phyloP scores from a whole-genome alignment of 2,113 vertebrate species.

The Clarias batrachus region DNA sequence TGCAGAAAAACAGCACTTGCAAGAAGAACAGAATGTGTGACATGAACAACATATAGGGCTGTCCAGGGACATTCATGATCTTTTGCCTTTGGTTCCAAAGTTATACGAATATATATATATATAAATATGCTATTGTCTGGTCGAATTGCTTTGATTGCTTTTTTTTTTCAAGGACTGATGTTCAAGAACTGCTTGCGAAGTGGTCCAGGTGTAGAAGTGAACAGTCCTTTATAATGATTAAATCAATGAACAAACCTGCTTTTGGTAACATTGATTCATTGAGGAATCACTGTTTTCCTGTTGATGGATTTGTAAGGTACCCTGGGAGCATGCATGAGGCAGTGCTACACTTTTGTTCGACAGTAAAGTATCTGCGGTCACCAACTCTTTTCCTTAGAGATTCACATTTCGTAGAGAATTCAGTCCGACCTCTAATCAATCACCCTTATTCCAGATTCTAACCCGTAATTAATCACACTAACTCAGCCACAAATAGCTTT shows the following conservation, averaged over 20 bases:
- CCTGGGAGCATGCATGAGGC: neutral
- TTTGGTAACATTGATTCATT: neutral
- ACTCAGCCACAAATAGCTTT: neutral
- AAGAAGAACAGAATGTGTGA: slow-evolving; percentile 16
- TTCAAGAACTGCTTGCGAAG: too few relatives aligned
- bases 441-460: neutral
- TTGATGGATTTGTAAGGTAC: neutral
- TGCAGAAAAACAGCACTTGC: slow-evolving; percentile 52
- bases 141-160: neutral
- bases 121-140: neutral
- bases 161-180: neutral
- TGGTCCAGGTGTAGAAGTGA: neutral
- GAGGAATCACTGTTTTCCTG: neutral
- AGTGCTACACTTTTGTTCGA: neutral
- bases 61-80: neutral
- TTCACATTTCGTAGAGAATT: neutral
- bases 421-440: neutral
- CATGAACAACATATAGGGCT: neutral
- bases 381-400: neutral
- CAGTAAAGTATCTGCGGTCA: neutral
- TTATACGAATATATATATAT: too few relatives aligned
- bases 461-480: neutral
- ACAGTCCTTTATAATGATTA: neutral
- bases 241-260: neutral
- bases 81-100: neutral